Evolutionary conservation across 2,797 vertebrate genomes (phyloP).

Genomic region (Pantherophis vulpinus): DNA sequence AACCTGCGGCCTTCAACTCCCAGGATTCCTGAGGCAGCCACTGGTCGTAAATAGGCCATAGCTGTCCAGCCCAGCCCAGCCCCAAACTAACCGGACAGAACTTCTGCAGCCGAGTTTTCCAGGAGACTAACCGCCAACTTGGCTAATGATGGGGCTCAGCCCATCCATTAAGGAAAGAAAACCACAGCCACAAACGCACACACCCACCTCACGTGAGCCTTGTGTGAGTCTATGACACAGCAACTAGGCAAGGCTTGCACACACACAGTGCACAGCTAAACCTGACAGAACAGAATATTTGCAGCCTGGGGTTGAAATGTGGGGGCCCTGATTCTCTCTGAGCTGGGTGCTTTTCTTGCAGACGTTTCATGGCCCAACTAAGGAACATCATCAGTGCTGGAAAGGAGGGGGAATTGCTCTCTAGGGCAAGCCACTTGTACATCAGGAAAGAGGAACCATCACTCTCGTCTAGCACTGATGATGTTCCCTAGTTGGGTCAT

Average conservation of each 20-base stretch:
- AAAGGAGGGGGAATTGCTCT: not conserved
- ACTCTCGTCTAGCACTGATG: not conserved
- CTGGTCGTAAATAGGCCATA: fast-evolving
- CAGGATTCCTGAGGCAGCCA: too few relatives aligned
- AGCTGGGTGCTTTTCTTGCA: not conserved
- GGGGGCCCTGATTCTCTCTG: fast-evolving
- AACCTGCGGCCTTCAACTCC: not conserved
- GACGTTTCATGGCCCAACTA: not conserved
- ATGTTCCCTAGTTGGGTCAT: not conserved
- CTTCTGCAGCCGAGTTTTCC: not conserved
- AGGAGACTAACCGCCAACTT: too few relatives aligned
- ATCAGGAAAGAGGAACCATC: not conserved
- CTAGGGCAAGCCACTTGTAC: not conserved
- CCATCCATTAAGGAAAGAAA: not conserved
- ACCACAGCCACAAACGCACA: not conserved
- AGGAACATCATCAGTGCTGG: not conserved
- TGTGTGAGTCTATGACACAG: not conserved
- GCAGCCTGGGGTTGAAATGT: not conserved
- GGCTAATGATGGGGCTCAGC: not conserved
- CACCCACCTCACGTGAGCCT: not conserved
- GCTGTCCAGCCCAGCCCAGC: not conserved
- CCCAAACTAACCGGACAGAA: not conserved
- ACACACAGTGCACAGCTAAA: not conserved
- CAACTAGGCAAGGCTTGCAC: not conserved
- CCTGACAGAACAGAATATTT: not conserved